phyloP scores from a whole-genome alignment of 2,888 invertebrate species.

The Scelioninae gen. 1 region DNA sequence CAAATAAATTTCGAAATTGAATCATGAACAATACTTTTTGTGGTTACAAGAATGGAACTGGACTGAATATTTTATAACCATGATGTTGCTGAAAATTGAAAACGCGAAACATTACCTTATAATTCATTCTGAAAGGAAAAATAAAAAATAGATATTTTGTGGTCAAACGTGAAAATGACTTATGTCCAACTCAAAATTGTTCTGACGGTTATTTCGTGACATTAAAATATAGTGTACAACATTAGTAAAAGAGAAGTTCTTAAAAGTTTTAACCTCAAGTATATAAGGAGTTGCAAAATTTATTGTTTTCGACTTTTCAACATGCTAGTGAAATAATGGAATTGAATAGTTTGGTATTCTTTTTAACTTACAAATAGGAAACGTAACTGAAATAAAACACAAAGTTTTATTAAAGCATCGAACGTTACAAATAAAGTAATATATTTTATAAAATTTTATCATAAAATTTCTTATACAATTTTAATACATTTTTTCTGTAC shows the following conservation, averaged over 20 bases:
- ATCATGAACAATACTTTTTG: not conserved
- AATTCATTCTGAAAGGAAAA: conserved; percentile 5
- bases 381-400: too few species aligned
- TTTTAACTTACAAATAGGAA: too few species aligned
- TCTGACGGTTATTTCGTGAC: conserved; percentile 17
- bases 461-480: too few species aligned
- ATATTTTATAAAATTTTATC: too few species aligned
- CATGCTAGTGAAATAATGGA: not conserved
- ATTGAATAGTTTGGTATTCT: too few species aligned
- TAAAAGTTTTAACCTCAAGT: not conserved
- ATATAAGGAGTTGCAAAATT: conserved; percentile 1
- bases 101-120: conserved; percentile 2
- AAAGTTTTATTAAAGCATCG: too few species aligned
- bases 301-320: not conserved
- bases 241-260: not conserved
- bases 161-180: not conserved
- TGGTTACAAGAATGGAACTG: conserved; percentile 8
- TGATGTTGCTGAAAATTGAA: not conserved
- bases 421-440: too few species aligned
- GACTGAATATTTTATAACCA: not conserved
- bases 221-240: conserved; percentile 3
- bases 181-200: conserved; percentile 5
- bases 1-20: not conserved
- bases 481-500: too few species aligned
- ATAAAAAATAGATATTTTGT: not conserved